phyloP scores from a whole-genome alignment of 2,113 vertebrate genomes.

The Tetrax tetrax region DNA sequence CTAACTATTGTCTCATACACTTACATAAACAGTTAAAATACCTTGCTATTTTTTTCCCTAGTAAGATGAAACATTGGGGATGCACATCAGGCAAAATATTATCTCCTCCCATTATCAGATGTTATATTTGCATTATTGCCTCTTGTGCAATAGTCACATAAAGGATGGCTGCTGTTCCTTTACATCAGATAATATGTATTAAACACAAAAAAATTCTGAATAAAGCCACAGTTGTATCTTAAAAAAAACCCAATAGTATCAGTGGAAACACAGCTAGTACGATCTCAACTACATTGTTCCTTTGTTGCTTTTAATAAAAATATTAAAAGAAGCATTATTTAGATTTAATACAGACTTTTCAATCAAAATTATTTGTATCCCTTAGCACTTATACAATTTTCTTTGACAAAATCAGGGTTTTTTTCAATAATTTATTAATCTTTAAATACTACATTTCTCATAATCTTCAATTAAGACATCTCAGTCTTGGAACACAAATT shows the following conservation, averaged over 20 bases:
- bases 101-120: not conserved
- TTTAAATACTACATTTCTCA: not conserved
- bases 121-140: not conserved
- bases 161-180: not conserved
- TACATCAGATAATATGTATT: not conserved
- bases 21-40: not conserved
- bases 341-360: not conserved
- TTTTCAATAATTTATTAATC: not conserved
- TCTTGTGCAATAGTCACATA: not conserved
- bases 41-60: not conserved
- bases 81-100: not conserved
- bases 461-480: not conserved
- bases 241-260: not conserved
- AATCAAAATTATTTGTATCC: not conserved
- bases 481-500: not conserved
- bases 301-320: not conserved
- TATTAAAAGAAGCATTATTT: not conserved
- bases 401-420: not conserved
- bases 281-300: not conserved
- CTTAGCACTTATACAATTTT: not conserved
- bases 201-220: not conserved
- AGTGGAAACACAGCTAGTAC: not conserved
- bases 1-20: not conserved
- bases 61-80: not conserved
- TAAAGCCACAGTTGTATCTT: not conserved